These are phyloP conservation scores for Drosophila ustulata DNA, from an alignment of 2,888 invertebrate species.

Conservation along the genomic window DNA sequence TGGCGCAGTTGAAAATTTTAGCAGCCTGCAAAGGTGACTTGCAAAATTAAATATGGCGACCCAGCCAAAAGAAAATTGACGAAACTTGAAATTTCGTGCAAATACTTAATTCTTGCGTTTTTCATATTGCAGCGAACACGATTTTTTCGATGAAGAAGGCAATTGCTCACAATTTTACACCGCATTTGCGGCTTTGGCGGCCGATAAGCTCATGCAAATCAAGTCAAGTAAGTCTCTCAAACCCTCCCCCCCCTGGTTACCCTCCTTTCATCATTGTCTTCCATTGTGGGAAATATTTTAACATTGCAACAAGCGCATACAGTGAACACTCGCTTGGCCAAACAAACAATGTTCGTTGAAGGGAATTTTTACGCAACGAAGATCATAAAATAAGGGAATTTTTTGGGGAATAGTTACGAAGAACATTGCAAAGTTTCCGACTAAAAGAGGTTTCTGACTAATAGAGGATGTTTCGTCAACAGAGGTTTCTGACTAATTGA, in stretches of 20 bases:
- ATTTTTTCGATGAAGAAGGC: conserved; percentile 93
- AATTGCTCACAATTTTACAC: conserved; percentile 94
- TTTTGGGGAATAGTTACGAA: too few species aligned
- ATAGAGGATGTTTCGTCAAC: too few species aligned
- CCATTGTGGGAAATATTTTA: conserved; percentile 57
- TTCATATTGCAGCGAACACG: conserved; percentile 90
- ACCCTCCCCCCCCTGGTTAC: background rate
- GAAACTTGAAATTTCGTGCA: conserved; percentile 37
- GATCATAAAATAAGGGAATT: too few species aligned
- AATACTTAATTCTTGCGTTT: conserved; percentile 17
- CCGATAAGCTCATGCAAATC: conserved; percentile 91
- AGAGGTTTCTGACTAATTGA: too few species aligned
- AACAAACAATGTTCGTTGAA: too few species aligned
- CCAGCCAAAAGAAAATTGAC: conserved; percentile 36
- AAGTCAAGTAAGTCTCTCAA: conserved; percentile 81
- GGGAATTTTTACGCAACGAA: too few species aligned
- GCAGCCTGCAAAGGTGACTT: conserved; percentile 61
- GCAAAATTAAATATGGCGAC: conserved; percentile 83
- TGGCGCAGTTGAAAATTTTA: conserved; percentile 56
- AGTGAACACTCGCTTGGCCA: background rate
- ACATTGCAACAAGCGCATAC: conserved; percentile 23
- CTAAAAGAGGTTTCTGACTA: too few species aligned
- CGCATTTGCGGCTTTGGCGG: conserved; percentile 93
- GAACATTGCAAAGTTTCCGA: too few species aligned
- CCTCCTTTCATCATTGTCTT: background rate